Evolutionary conservation across 2,113 vertebrate species (phyloP).

Genomic region (Elephas maximus): DNA sequence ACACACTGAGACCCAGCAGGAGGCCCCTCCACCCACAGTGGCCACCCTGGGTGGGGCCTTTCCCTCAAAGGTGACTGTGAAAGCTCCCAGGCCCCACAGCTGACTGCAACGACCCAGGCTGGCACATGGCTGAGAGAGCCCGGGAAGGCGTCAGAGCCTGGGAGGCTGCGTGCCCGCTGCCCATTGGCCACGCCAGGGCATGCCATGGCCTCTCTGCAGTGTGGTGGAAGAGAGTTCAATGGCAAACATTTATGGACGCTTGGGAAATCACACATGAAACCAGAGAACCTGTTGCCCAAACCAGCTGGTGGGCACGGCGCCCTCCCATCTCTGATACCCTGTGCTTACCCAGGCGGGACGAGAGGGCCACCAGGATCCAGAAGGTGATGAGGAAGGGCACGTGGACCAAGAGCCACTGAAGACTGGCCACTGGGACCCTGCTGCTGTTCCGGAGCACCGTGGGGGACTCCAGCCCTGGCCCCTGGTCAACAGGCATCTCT

Average conservation of each 20-base stretch:
- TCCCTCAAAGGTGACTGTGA: not conserved
- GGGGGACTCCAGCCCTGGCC: not conserved
- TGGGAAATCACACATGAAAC: not conserved
- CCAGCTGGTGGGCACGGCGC: not conserved
- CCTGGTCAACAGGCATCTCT: not conserved
- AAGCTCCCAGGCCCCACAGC: not conserved
- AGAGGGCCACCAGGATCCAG: constrained; percentile 89
- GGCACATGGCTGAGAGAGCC: not conserved
- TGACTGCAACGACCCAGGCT: not conserved
- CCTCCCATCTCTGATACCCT: not conserved
- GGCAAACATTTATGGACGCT: not conserved
- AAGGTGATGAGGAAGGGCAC: constrained; percentile 82
- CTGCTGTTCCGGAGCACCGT: not conserved
- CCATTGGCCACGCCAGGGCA: not conserved
- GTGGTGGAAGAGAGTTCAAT: not conserved
- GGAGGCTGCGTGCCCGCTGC: not conserved
- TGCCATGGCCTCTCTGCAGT: not conserved
- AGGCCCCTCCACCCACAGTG: not conserved
- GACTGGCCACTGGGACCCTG: constrained; percentile 81
- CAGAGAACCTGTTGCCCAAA: not conserved
- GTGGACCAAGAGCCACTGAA: constrained; percentile 87
- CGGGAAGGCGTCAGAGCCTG: not conserved
- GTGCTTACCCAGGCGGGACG: constrained; percentile 88
- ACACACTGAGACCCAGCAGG: too few relatives aligned
- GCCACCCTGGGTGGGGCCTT: not conserved